Base-by-base conservation (phyloP, 2,113 vertebrate species). In the Vireo altiloquus region DNA sequence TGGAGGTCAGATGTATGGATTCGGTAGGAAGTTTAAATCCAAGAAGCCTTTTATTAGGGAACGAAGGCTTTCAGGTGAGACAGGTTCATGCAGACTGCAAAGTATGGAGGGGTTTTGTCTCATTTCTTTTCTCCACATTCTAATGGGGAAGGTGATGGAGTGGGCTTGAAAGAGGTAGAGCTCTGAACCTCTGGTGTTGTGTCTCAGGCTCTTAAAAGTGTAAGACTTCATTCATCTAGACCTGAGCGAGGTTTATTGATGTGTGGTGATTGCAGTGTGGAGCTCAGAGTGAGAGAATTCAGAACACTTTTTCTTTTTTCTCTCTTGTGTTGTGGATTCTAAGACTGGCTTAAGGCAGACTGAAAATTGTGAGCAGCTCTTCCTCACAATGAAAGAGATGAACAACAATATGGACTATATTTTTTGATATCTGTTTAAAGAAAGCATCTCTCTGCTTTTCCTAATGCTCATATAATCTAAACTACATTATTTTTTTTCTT, bases 71-170 rank as follows among this genome's bases (percentile, higher is more conserved):
- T 63, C 46, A 31, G 42, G 20, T 59, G 60, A 60, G 42, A 39
- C 11, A 31, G 27, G 65, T 46, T 71, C 42, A 4, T n/a, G 47
- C 33, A 75, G 79, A 15, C 42, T 71, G 52, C 11, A 37, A 44
- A 46, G 15, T 35, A 1, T 3, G 15, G 9, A n/a, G 9, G 16
- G 15, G 0, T 0, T 2, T 68, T 80, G 28, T 49, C 12, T 68
- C 24, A 5, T 52, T 80, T 37, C 23, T 72, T 68, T 52, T 44
- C 39, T n/a, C 35, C 14, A 10, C 42, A 33, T 68, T 92, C 54
- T 60, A 47, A 65, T 40, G 31, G 31, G 20, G n/a, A 83, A 49
- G 33, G 33, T 50, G 70, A 37, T 63, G 44, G 47, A 46, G 15
- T 60, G 28, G 49, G 33, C 35, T 91, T 71, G 35, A 47, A 71